These are phyloP conservation scores for Cremastinae sp. DNA, from an alignment of 2,888 invertebrate genomes.

Conservation along the genomic window DNA sequence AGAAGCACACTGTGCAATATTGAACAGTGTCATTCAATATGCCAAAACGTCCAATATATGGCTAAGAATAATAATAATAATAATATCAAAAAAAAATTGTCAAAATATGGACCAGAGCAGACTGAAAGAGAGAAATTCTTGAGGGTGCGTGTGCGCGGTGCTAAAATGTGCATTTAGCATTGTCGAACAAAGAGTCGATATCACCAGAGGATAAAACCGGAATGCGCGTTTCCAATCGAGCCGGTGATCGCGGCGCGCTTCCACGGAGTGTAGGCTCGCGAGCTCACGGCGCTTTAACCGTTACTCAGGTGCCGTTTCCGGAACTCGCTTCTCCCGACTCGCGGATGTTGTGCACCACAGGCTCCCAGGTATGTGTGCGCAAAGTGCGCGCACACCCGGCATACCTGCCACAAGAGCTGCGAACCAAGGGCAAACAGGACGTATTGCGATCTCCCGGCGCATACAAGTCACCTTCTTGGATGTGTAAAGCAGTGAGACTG, in stretches of 20 bases:
- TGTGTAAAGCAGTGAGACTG: constrained; percentile 5
- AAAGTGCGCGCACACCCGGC: not conserved
- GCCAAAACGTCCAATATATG: no score
- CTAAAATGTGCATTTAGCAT: constrained; percentile 58
- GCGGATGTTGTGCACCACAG: constrained; percentile 44
- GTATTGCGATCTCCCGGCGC: constrained; percentile 40
- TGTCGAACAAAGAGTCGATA: constrained; percentile 61
- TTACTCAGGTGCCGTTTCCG: constrained; percentile 66
- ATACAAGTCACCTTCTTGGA: not conserved
- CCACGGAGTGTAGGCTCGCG: constrained; percentile 55
- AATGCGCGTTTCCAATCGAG: constrained; percentile 64
- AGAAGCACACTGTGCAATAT: constrained; percentile 35
- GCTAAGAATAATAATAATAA: no score
- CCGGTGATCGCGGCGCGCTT: constrained; percentile 46
- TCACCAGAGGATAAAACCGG: constrained; percentile 63
- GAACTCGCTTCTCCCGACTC: constrained; percentile 63
- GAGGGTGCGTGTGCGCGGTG: constrained; percentile 22
- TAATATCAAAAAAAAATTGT: no score
- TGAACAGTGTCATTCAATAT: constrained; percentile 56
- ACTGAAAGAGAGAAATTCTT: constrained; percentile 27
- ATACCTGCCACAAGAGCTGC: constrained; percentile 22
- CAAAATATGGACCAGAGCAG: no score
- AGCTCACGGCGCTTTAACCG: constrained; percentile 61
- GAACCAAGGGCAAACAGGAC: constrained; percentile 56
- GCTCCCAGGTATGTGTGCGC: constrained; percentile 1